Base-by-base conservation (phyloP, 2,113 vertebrate genomes). In the Otocyon megalotis region DNA sequence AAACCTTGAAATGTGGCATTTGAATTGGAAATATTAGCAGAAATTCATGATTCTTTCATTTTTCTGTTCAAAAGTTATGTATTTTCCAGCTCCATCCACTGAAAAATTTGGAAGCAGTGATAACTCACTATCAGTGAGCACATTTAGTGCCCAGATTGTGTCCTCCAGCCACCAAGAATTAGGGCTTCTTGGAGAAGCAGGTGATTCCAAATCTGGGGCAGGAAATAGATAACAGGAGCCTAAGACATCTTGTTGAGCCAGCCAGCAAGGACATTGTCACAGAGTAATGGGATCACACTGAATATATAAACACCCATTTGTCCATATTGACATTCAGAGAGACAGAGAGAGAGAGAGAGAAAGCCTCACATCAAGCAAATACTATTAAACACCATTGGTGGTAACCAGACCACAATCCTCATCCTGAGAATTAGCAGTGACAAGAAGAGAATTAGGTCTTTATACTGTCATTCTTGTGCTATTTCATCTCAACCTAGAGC, bases 401-500 rank as follows among this genome's bases (percentile, higher is more conserved):
- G 20, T 53, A 96, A 90, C n/a, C n/a, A 89, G 92, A 71, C 22
- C 83, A 53, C 69, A 69, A 50, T 83, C 72, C 56, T 86, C 63
- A 35, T 76, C 80, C 80, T 85, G 74, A 97, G 87, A 93, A 53
- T 89, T 79, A 54, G 62, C 67, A 58, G 28, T 13, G n/a, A 35
- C 65, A 63, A 63, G 28, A 50, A 83, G 89, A 95, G 62, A 95
- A 90, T 86, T 20, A 84, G 58, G 60, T 19, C 84, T 88, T 86
- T 76, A 76, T 74, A 63, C 56, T 90, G 88, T 56, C 92, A 86
- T 43, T 80, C 43, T 90, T 58, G 86, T 62, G 43, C 26, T 72
- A 84, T 53, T 88, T 95, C 80, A 76, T 90, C 53, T 96, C 56
- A 71, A 88, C n/a, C 22, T 63, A 97, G 89, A 94, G 69, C 58